Percentiles rank a stretch among this genome's conserved stretches.
These are phyloP conservation scores for Cephus rjabovi DNA, from an alignment of 2,888 invertebrate genomes.

Conservation along the genomic window DNA sequence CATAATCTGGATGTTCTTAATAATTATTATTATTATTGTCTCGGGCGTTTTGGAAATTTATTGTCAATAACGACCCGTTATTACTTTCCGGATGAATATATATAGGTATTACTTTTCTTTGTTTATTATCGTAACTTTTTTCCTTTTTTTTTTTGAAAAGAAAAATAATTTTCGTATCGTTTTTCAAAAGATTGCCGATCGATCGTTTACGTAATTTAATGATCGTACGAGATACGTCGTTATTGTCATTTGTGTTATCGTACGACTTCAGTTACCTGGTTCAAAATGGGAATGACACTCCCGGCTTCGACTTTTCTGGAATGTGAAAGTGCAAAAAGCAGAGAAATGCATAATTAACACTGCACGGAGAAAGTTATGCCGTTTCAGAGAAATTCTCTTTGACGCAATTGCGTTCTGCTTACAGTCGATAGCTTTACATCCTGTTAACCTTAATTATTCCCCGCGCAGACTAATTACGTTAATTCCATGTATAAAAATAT, in stretches of 20 bases:
- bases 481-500: not conserved
- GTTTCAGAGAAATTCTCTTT: constrained; percentile 1
- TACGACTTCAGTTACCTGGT: not conserved
- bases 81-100: not conserved
- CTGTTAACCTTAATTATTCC: not conserved
- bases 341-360: not conserved
- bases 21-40: not conserved
- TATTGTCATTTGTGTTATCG: not conserved
- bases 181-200: not conserved
- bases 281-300: not conserved
- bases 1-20: not conserved
- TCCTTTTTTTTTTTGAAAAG: not conserved
- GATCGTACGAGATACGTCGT: not conserved
- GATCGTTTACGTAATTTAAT: not conserved
- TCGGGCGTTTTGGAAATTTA: not conserved
- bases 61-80: not conserved
- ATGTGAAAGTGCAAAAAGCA: constrained; percentile 5
- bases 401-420: not conserved
- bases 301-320: not conserved
- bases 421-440: not conserved
- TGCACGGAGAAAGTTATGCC: constrained; percentile 1
- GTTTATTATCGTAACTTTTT: not conserved
- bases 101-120: not conserved
- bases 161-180: not conserved
- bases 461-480: not conserved